These are phyloP conservation scores for Musca domestica DNA, from an alignment of 1,140 invertebrate genomes.

Conservation along the genomic window DNA sequence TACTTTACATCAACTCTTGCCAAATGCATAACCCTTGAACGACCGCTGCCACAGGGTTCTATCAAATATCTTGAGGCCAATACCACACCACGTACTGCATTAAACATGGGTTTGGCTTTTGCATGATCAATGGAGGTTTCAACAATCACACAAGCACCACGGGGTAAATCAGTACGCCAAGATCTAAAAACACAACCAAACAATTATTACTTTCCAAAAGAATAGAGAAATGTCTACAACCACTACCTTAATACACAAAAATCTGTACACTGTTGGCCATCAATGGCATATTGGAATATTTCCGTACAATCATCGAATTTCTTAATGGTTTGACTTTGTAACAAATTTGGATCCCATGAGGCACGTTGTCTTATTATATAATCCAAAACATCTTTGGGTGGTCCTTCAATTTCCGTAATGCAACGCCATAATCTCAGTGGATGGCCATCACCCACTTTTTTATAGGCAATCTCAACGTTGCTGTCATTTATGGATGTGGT, in stretches of 20 bases:
- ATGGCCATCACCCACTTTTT: conserved; percentile 89
- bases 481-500: conserved; percentile 62
- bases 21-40: conserved; percentile 83
- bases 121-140: conserved; percentile 85
- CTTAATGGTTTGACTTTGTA: conserved; percentile 78
- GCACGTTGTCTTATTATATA: conserved; percentile 80
- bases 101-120: conserved; percentile 67
- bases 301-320: conserved; percentile 80
- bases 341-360: conserved; percentile 81
- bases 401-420: conserved; percentile 85
- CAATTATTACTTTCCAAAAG: background rate
- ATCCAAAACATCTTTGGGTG: conserved; percentile 79
- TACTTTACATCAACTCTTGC: conserved; percentile 88
- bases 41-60: conserved; percentile 89
- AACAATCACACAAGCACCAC: conserved; percentile 79
- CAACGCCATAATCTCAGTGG: conserved; percentile 86
- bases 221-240: background rate
- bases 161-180: conserved; percentile 82
- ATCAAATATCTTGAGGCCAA: conserved; percentile 88
- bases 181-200: conserved; percentile 59
- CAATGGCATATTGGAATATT: conserved; percentile 86
- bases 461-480: conserved; percentile 85
- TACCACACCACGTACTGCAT: conserved; percentile 78
- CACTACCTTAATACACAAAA: conserved; percentile 81
- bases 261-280: conserved; percentile 78